Percentiles rank a stretch among this genome's conserved stretches.
These are phyloP conservation scores for Siniperca scherzeri DNA, from an alignment of 2,797 vertebrate species.

Conservation along the genomic window DNA sequence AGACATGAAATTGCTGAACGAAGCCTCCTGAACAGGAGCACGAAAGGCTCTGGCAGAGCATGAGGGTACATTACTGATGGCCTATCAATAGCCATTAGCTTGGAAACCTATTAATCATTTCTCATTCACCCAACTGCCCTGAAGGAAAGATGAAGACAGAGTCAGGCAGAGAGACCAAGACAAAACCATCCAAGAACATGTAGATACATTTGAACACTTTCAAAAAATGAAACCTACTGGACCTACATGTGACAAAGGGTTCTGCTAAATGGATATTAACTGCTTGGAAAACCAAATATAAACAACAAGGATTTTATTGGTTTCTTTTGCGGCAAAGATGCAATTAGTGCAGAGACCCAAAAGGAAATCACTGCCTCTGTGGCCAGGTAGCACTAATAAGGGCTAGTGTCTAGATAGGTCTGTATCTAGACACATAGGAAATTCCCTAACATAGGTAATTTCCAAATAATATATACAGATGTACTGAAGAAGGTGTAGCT, in stretches of 20 bases:
- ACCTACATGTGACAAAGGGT: not conserved
- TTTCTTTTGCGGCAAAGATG: slow-evolving; percentile 8
- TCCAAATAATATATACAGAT: not conserved
- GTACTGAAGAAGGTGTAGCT: not conserved
- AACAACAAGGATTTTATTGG: not conserved
- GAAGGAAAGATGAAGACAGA: slow-evolving; percentile 22
- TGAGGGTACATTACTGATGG: slow-evolving; percentile 67
- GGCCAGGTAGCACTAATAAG: not conserved
- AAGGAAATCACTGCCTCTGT: not conserved
- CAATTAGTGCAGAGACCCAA: slow-evolving; percentile 9
- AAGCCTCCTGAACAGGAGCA: slow-evolving; percentile 53
- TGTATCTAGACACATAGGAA: too few species aligned
- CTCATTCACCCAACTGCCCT: slow-evolving; percentile 60
- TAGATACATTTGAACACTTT: slow-evolving; percentile 2
- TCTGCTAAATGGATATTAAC: slow-evolving; percentile 8
- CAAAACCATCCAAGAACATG: slow-evolving; percentile 14
- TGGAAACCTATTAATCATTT: slow-evolving; percentile 80
- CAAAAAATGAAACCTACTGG: slow-evolving; percentile 14
- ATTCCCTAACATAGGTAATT: not conserved
- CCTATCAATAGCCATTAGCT: slow-evolving; percentile 76
- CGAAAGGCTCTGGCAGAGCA: slow-evolving; percentile 57
- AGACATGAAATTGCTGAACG: slow-evolving; percentile 76
- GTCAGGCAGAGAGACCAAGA: not conserved
- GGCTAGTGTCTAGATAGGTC: not conserved
- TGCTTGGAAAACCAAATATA: slow-evolving; percentile 12